Base-by-base conservation (phyloP, 1,140 invertebrate genomes). In the Potamilus streckersoni region DNA sequence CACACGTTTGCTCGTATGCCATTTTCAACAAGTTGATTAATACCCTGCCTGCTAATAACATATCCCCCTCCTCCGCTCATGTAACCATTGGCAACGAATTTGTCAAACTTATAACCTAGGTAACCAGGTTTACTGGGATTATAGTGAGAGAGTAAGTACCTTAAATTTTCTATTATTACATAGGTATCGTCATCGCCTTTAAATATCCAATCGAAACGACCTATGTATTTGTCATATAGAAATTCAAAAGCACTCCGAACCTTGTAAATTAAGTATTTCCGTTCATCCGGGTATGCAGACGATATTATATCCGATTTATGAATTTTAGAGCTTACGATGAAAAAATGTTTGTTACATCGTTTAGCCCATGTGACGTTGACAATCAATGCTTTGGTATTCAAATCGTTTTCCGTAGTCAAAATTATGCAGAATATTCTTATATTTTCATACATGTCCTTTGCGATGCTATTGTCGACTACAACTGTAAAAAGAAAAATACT, bases 151-250 rank as follows among this genome's bases (percentile, higher is more conserved):
- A 90, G 69, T 67, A 89, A 84, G 62, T 83, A 76, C 38, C 86
- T 78, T 16, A 91, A 80, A 80, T 91, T 90, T 74, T 90, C 88
- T n/a, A 90, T 70, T 6, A 90, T 83, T 19, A 93, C 94, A 92
- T 89, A 96, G 91, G 96, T 97, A 85, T 98, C 96, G 89, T 97
- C 96, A 86, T 98, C 96, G 57, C 96, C 96, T 90, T 98, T 98
- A 76, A 98, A 90, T 87, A 98, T 97, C 96, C 96, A 98, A 89
- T 98, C 96, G 19, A 69, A 78, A 23, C 76, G 69, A 55, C 79
- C 65, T 20, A 79, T 57, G 85, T 97, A 93, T 60, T 77, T 73
- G 14, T 77, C 65, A 59, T 81, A 96, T 27, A 95, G 92, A 85
- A 96, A 95, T 55, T 75, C 66, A n/a, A 81, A 64, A 3, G 82